Base-by-base conservation (phyloP, 1,140 invertebrate genomes). In the Andrena cerasifolii region DNA sequence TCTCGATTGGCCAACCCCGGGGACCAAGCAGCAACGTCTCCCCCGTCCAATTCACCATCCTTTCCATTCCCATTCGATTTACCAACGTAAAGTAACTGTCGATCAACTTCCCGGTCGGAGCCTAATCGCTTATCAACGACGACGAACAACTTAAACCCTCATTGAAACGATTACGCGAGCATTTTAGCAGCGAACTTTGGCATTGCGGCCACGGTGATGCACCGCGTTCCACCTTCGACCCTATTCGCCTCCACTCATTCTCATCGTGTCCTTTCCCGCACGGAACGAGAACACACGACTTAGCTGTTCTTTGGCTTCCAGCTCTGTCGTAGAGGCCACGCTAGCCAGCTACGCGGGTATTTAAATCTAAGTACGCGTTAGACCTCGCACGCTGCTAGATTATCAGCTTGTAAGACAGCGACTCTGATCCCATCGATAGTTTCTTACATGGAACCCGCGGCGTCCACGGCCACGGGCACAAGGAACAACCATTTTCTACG, bases 101-200 rank as follows among this genome's bases (percentile, higher is more conserved):
- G 67, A 77, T 62, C 56, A 43, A 62, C 49, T 56, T 68, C 70
- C 45, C 33, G 45, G 21, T 79, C 62, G 67, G 76, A 79, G 65
- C 40, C 70, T 73, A 78, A 72, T 67, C 62, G 73, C 71, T 78
- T 83, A 81, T 85, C 73, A 81, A 87, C 65, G 72, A 81, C 58
- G 63, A 82, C 71, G 74, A 59, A 61, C n/a, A 85, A 85, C 83
- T 43, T 76, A 79, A 86, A 86, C 73, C 61, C 78, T 86, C 73
- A 86, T 62, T 86, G n/a, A 85, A 87, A 87, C 24, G 62, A 87
- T 85, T 85, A 85, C 40, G 77, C 36, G 36, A 40, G 36, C 36
- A 40, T 40, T 84, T 79, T 82, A 87, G 73, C 68, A 59, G 14
- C 82, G 79, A 82, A 74, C 61, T 87, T 87, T 87, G 85, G 85